phyloP scores from a whole-genome alignment of 2,113 vertebrate genomes.

The Halcyon senegalensis region DNA sequence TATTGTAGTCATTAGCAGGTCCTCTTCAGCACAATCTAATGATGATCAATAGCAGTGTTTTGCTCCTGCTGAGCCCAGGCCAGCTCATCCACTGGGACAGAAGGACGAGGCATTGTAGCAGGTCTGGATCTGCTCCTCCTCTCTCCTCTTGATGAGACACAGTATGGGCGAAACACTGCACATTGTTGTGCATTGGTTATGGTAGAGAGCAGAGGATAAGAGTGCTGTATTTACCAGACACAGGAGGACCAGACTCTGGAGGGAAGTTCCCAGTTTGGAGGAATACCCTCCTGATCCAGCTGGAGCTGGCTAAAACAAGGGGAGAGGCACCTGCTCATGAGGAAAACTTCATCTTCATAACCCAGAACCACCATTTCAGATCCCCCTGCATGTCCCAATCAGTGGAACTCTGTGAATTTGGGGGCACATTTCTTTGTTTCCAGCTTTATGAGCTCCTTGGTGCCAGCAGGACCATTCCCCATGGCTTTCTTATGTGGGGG shows the following conservation, averaged over 20 bases:
- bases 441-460: neutral
- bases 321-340: rapidly evolving
- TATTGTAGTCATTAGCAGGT: neutral
- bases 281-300: neutral
- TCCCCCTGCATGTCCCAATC: neutral
- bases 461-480: neutral
- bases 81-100: neutral
- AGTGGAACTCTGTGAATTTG: neutral
- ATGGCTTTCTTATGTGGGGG: neutral
- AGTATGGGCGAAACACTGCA: neutral
- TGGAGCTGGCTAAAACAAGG: neutral
- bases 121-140: neutral
- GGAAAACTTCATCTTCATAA: neutral
- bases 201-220: neutral
- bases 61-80: neutral
- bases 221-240: neutral
- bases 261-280: neutral
- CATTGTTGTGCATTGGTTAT: neutral
- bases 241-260: neutral
- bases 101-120: neutral
- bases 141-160: neutral
- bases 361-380: neutral
- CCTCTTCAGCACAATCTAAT: neutral
- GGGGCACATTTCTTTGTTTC: neutral
- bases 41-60: neutral